These are phyloP conservation scores for Macroteleia sp. DNA, from an alignment of 2,888 invertebrate genomes.

Conservation along the genomic window DNA sequence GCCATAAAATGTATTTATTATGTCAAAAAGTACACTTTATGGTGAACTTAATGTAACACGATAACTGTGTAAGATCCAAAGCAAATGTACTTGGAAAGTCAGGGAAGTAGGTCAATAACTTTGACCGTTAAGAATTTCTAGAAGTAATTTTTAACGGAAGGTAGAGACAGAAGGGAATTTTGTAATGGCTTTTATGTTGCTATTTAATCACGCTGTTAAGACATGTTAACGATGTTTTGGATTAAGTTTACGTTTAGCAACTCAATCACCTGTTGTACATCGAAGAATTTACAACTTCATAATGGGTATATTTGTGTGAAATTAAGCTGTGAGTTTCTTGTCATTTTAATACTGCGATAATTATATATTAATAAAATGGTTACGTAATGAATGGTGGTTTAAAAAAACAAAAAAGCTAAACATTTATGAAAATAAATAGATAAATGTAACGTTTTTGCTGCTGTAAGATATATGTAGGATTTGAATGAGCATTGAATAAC, in stretches of 20 bases:
- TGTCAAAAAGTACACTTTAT: constrained; percentile 23
- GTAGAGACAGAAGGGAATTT: background rate
- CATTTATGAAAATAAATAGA: too few species aligned
- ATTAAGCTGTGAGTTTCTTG: too few species aligned
- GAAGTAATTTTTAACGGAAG: constrained; percentile 4
- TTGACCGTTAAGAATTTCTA: constrained; percentile 20
- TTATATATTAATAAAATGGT: too few species aligned
- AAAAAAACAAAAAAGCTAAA: too few species aligned
- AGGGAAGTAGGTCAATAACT: constrained; percentile 27
- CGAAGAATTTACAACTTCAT: too few species aligned
- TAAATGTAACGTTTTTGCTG: too few species aligned
- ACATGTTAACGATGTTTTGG: background rate
- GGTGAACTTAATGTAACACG: constrained; percentile 22
- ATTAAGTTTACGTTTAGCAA: background rate
- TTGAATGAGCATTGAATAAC: too few species aligned
- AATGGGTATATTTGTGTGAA: too few species aligned
- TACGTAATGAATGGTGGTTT: too few species aligned
- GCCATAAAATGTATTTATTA: too few species aligned
- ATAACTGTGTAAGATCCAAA: background rate
- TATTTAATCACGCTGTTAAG: background rate
- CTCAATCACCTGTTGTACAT: background rate
- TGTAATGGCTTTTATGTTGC: background rate
- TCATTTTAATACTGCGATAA: too few species aligned
- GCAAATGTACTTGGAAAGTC: background rate
- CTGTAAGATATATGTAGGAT: too few species aligned